Base-by-base conservation (phyloP, 1,140 invertebrate genomes). In the Andricus grossulariae region DNA sequence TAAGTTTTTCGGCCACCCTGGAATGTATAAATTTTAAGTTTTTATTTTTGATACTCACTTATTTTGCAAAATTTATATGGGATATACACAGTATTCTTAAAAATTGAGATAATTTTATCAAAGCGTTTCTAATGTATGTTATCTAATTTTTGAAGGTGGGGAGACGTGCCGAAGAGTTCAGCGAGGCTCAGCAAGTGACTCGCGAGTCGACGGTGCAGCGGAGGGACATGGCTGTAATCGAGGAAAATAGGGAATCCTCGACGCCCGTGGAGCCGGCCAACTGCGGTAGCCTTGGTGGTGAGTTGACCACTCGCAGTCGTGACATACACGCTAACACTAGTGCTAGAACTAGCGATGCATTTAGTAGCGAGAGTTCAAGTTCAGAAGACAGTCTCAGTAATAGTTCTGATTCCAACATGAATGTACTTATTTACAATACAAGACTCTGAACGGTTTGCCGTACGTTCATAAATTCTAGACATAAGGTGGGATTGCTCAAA, bases 131-230 rank as follows among this genome's bases (percentile, higher is more conserved):
- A 73, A 32, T 49, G 32, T 25, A 25, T 50, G 71, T 70, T 74
- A 50, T 60, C 72, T 32, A 51, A 50, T 21, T 71, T 72, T 72
- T 80, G 12, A 51, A 93, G 91, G 95, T 96, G 77, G 95, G 95
- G n/a, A 93, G 94, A 82, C 89, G 95, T 78, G 93, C 94, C 15
- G 95, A 95, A 83, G 93, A 95, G 83, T 96, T 96, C 89, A 95
- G 93, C n/a, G 95, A 95, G 80, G 95, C 94, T 45, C 94, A 96
- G 79, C 84, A 88, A 73, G 80, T 89, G 72, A 90, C 92, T 83
- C 87, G 90, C 51, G 92, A 92, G 32, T 90, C 88, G 12, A 89
- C 93, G 45, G 84, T 88, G 8, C 87, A 91, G 39, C 88, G 92
- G 50, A 89, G 93, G 76, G 94, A 94, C 78, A 92, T 92, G 74